These are phyloP conservation scores for rat (Rattus norvegicus) DNA, from an alignment of 2,113 vertebrate species.

Conservation along the genomic window DNA sequence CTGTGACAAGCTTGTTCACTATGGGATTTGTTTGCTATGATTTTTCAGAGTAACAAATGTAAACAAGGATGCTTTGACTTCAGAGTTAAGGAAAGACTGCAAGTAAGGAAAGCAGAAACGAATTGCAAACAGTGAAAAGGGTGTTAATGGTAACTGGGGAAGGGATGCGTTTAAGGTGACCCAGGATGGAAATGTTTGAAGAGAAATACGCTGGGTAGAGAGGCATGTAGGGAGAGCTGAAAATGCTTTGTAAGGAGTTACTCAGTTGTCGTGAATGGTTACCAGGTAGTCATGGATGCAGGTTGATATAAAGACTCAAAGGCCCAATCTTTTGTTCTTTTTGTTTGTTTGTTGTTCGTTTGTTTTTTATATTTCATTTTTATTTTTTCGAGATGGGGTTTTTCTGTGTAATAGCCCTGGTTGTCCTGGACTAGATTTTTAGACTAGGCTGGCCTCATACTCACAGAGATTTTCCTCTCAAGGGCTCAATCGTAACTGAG, in stretches of 20 bases:
- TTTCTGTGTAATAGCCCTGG: too few species aligned
- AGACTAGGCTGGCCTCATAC: too few species aligned
- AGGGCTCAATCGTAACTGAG: neutral
- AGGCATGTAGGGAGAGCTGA: neutral
- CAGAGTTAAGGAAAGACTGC: neutral
- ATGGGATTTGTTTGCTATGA: neutral
- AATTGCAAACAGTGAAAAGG: neutral
- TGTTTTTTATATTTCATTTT: too few species aligned
- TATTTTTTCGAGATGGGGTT: too few species aligned
- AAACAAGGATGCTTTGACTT: neutral
- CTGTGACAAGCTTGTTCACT: neutral
- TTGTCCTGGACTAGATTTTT: too few species aligned
- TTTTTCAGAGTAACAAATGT: neutral
- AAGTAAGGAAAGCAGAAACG: neutral
- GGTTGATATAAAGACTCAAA: neutral
- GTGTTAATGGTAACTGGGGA: neutral
- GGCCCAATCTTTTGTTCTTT: neutral
- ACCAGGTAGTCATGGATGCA: fast-evolving
- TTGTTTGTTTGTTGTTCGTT: too few species aligned
- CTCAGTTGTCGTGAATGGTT: neutral
- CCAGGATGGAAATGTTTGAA: neutral
- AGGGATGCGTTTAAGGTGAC: neutral
- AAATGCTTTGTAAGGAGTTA: neutral
- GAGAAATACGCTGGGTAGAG: neutral
- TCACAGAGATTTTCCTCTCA: neutral